Percentiles rank a stretch among this genome's conserved stretches.
These are phyloP conservation scores for Heliconius sara DNA, from an alignment of 2,888 invertebrate genomes.

Conservation along the genomic window DNA sequence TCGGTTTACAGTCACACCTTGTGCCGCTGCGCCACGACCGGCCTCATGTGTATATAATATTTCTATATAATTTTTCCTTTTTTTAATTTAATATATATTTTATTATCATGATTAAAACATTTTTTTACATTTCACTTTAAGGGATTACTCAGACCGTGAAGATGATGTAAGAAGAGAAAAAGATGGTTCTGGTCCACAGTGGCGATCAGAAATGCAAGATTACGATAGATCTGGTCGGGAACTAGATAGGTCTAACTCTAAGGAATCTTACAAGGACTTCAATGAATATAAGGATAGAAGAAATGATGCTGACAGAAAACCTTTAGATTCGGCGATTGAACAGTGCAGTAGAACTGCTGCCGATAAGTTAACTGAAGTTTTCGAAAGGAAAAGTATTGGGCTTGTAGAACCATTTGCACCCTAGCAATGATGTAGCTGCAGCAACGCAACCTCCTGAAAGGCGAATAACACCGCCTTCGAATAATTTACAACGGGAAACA, in stretches of 20 bases:
- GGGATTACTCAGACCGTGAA: slow-evolving; percentile 79
- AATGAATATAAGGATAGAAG: slow-evolving; percentile 79
- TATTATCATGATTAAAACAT: neutral
- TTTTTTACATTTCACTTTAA: slow-evolving; percentile 53
- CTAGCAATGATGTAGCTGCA: slow-evolving; percentile 54
- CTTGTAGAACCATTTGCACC: slow-evolving; percentile 67
- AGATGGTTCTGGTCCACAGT: slow-evolving; percentile 75
- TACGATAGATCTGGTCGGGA: slow-evolving; percentile 75
- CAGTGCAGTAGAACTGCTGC: slow-evolving; percentile 74
- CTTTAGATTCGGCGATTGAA: slow-evolving; percentile 65
- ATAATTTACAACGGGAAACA: slow-evolving; percentile 74
- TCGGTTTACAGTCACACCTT: too few relatives aligned
- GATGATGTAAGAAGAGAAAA: slow-evolving; percentile 78
- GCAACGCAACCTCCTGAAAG: slow-evolving; percentile 77
- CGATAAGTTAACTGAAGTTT: slow-evolving; percentile 79
- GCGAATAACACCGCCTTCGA: slow-evolving; percentile 74
- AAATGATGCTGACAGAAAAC: slow-evolving; percentile 78
- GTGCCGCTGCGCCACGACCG: too few relatives aligned
- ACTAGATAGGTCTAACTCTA: slow-evolving; percentile 76
- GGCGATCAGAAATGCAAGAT: slow-evolving; percentile 81
- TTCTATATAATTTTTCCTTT: neutral
- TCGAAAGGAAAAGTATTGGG: slow-evolving; percentile 78
- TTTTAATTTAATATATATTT: neutral
- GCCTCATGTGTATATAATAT: neutral
- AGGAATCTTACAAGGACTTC: slow-evolving; percentile 81